Evolutionary conservation across 2,888 invertebrate genomes (phyloP).

Genomic region (Lumbricus terrestris): DNA sequence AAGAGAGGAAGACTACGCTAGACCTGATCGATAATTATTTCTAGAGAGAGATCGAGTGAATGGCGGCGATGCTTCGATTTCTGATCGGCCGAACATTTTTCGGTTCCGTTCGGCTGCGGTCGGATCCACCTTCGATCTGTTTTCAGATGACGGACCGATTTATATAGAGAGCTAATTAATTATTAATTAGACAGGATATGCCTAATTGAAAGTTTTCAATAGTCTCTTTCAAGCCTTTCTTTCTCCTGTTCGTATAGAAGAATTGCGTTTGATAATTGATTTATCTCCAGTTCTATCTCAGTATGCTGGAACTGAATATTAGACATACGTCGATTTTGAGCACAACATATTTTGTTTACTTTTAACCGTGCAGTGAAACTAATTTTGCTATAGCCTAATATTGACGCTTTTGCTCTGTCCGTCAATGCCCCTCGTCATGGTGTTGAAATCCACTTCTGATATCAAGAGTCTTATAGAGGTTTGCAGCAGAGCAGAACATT

Average conservation of each 20-base stretch:
- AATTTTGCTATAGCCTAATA: too few species aligned
- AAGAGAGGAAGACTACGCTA: neutral
- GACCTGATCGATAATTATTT: neutral
- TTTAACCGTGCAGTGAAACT: neutral
- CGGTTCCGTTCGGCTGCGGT: neutral
- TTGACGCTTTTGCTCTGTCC: neutral
- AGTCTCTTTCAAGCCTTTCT: neutral
- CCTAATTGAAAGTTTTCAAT: neutral
- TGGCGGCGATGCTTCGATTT: neutral
- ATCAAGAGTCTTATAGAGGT: too few species aligned
- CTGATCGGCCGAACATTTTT: neutral
- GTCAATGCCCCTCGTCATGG: too few species aligned
- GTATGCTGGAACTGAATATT: too few species aligned
- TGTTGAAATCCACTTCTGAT: too few species aligned
- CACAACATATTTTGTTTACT: neutral
- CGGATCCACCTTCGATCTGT: neutral
- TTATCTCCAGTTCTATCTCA: neutral
- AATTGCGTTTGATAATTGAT: neutral
- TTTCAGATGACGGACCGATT: neutral
- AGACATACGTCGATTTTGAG: neutral
- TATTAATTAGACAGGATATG: neutral
- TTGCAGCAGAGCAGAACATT: too few species aligned
- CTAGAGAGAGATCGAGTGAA: neutral
- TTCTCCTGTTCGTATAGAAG: neutral
- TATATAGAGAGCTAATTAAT: neutral